Percentiles rank a stretch among this genome's conserved stretches.
These are phyloP conservation scores for Neopipo cinnamomea DNA, from an alignment of 2,113 vertebrate genomes.

Conservation along the genomic window DNA sequence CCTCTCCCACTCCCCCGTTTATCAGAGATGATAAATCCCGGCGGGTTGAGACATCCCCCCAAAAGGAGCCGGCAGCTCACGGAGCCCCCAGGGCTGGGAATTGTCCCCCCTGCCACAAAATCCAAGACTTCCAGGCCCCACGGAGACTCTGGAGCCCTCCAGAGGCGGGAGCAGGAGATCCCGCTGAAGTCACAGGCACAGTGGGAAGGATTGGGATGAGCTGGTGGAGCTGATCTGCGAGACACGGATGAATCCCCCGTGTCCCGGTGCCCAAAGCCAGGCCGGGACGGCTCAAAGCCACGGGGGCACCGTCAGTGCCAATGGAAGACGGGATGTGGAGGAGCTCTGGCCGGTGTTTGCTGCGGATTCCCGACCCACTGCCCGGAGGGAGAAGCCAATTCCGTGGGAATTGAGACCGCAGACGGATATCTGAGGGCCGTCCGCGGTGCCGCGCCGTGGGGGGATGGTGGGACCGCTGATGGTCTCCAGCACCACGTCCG, in stretches of 20 bases:
- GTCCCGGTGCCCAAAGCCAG: not conserved
- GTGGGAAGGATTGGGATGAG: not conserved
- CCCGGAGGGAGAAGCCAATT: not conserved
- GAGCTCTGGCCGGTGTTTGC: not conserved
- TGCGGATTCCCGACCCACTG: not conserved
- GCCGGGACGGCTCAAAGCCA: not conserved
- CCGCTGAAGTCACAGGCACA: not conserved
- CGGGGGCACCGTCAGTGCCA: fast-evolving
- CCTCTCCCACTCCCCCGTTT: fast-evolving
- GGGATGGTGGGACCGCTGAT: no score
- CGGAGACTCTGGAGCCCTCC: not conserved
- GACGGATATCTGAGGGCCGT: fast-evolving
- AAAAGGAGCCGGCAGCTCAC: not conserved
- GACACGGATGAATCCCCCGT: not conserved
- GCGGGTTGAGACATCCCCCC: fast-evolving
- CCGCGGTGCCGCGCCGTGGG: fast-evolving
- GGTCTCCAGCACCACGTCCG: not conserved
- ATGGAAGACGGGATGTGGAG: fast-evolving
- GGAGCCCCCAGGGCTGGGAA: not conserved
- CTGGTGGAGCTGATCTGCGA: not conserved
- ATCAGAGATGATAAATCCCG: not conserved
- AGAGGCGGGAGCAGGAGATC: not conserved
- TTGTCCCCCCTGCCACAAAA: no score
- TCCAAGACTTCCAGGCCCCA: not conserved
- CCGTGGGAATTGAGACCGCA: not conserved